Base-by-base conservation (phyloP, 2,888 invertebrate species). In the Rotaria socialis region DNA sequence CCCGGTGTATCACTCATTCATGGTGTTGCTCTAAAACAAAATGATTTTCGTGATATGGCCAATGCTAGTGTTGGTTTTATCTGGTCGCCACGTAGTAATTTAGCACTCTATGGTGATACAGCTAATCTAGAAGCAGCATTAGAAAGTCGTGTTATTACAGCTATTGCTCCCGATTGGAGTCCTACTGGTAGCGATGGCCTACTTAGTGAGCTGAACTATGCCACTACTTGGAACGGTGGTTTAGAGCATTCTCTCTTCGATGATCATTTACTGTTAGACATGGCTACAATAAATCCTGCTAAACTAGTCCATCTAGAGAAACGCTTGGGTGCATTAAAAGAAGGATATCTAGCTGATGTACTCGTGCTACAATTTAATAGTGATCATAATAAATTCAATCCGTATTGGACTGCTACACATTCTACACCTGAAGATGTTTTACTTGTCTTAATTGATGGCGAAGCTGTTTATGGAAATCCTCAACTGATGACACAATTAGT, bases 151-250 rank as follows among this genome's bases (percentile, higher is more conserved):
- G 11, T 67, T 35, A 35, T 67, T 11, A 67, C 67, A 67, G 67
- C 67, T 2, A 67, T 67, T 67, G 67, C 67, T 14, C 67, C 67
- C 3, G 67, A 67, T 67, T 67, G 67, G 67, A 67, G 67, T 35
- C 67, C 67, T 35, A 67, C 67, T 7, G 67, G 67, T 67, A 67
- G 67, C 35, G 67, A 67, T 67, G 67, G 67, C 16, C 16, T 67
- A 35, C 67, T 67, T 16, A 67, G 67, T 35, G 67, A 67, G 14
- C 35, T 67, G 27, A 67, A 67, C 14, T 67, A 35, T 67, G 67
- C 67, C 16, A 35, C 67, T 11, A n/a, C 67, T 4, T 67, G 67
- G 67, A 67, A 67, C 35, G 67, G 14, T 67, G 67, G 67, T 35
- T 67, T 67, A 35, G 67, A 67, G 14, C 2, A 67, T 6, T 35